A percentile compares a stretch with the other conserved stretches of the same genome.
These are phyloP conservation scores for Xenopus petersii DNA, from an alignment of 2,797 vertebrate genomes.

Conservation along the genomic window DNA sequence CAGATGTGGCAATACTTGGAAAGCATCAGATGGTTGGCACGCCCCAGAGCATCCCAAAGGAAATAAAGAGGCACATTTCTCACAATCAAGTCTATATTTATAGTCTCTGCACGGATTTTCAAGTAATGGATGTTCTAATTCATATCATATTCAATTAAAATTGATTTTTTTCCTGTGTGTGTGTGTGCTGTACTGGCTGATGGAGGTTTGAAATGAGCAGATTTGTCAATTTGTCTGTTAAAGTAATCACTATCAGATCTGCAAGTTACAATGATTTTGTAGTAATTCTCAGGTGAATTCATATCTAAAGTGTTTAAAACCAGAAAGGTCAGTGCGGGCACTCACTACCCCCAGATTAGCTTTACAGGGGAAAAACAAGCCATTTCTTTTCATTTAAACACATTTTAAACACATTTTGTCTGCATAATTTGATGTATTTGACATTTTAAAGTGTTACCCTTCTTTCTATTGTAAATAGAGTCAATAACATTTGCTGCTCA, in stretches of 20 bases:
- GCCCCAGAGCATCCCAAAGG: conserved; percentile 30
- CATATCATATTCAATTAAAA: conserved; percentile 10
- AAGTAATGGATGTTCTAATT: conserved; percentile 25
- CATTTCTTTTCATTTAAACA: too few species aligned
- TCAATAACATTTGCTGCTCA: too few species aligned
- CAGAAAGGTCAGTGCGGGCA: too few species aligned
- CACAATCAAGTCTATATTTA: conserved; percentile 34
- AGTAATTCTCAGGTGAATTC: too few species aligned
- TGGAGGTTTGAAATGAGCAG: conserved; percentile 16
- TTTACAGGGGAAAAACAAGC: too few species aligned
- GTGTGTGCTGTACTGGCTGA: conserved; percentile 5
- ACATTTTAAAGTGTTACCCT: too few species aligned
- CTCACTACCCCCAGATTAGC: too few species aligned
- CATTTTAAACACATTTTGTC: too few species aligned
- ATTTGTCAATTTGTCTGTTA: conserved; percentile 14
- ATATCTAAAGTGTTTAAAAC: too few species aligned
- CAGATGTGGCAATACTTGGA: conserved; percentile 25
- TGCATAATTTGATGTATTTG: too few species aligned
- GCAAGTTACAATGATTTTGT: background rate
- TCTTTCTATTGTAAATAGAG: too few species aligned
- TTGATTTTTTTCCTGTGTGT: conserved; percentile 14
- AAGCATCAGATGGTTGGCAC: conserved; percentile 24
- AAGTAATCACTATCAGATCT: background rate
- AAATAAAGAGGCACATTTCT: conserved; percentile 31
- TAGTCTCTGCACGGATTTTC: conserved; percentile 23